phyloP scores from a whole-genome alignment of 2,888 invertebrate genomes.

The Zeuzera pyrina region DNA sequence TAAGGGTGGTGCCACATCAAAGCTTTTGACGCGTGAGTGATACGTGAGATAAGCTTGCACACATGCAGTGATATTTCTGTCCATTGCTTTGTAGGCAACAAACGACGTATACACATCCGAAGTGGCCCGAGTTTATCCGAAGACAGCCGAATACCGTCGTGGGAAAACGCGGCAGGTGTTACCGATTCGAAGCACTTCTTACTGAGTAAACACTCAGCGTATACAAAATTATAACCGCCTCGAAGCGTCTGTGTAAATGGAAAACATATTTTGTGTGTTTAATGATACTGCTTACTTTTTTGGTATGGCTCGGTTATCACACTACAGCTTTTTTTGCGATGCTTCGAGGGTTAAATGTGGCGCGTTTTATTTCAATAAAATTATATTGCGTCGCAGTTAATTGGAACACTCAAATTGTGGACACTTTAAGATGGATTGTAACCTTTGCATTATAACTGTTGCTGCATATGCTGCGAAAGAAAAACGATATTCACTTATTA shows the following conservation, averaged over 20 bases:
- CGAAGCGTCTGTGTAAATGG: conserved; percentile 69
- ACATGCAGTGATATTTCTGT: conserved; percentile 24
- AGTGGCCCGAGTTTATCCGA: conserved; percentile 33
- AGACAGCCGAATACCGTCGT: conserved; percentile 53
- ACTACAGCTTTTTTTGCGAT: conserved; percentile 55
- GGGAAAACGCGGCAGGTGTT: conserved; percentile 72
- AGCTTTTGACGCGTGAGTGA: conserved; percentile 35
- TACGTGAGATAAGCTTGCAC: conserved; percentile 24
- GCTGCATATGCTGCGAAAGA: too few species aligned
- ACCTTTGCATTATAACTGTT: conserved; percentile 37
- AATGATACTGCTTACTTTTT: conserved; percentile 70
- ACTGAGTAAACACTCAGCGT: conserved; percentile 70
- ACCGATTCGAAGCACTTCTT: conserved; percentile 67
- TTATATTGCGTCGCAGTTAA: conserved; percentile 53
- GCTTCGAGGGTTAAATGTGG: conserved; percentile 31
- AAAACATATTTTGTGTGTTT: conserved; percentile 73
- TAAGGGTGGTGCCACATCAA: conserved; percentile 34
- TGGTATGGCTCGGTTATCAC: conserved; percentile 58
- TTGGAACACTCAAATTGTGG: conserved; percentile 45
- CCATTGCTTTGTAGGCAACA: conserved; percentile 31
- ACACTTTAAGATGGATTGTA: conserved; percentile 36
- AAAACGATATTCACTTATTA: too few species aligned
- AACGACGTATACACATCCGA: conserved; percentile 41
- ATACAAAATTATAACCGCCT: conserved; percentile 72
- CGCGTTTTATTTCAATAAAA: conserved; percentile 48